Conservation (phyloP, 2,888 invertebrate species). For the Aromia moschata region DNA sequence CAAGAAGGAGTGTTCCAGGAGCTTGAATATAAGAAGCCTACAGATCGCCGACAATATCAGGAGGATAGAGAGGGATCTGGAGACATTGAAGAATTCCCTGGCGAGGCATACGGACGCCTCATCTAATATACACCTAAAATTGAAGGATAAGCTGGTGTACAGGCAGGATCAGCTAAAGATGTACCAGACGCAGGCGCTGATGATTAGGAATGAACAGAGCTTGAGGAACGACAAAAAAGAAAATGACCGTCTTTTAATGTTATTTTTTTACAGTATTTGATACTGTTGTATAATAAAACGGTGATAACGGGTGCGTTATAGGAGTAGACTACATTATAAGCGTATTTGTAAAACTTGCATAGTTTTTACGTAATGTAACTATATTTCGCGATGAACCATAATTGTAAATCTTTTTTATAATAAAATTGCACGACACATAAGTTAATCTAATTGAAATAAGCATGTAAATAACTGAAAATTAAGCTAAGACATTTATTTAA, state of each 20-base stretch:
- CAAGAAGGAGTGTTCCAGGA: conserved; percentile 68
- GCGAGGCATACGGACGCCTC: conserved; percentile 68
- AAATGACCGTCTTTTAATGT: conserved; percentile 77
- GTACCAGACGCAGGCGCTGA: conserved; percentile 70
- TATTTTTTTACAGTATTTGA: no score
- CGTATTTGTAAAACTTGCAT: no score
- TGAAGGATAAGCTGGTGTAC: conserved; percentile 69
- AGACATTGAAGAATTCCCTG: conserved; percentile 72
- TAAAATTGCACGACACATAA: no score
- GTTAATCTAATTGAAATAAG: no score
- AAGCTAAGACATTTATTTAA: no score
- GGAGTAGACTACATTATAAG: no score
- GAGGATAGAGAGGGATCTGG: conserved; percentile 73
- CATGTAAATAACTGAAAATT: no score
- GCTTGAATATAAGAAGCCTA: conserved; percentile 77
- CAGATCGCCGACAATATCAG: conserved; percentile 77
- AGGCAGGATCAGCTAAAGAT: conserved; percentile 70
- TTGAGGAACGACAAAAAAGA: conserved; percentile 77
- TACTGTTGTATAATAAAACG: no score
- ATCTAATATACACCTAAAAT: conserved; percentile 69
- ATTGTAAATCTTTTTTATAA: no score
- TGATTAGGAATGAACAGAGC: conserved; percentile 75
- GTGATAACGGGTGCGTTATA: no score
- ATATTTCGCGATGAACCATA: no score
- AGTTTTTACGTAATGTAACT: no score